A percentile compares a stretch with the other conserved stretches of the same genome.
Conservation (phyloP, 2,888 invertebrate species). For the Heliconius erato region DNA sequence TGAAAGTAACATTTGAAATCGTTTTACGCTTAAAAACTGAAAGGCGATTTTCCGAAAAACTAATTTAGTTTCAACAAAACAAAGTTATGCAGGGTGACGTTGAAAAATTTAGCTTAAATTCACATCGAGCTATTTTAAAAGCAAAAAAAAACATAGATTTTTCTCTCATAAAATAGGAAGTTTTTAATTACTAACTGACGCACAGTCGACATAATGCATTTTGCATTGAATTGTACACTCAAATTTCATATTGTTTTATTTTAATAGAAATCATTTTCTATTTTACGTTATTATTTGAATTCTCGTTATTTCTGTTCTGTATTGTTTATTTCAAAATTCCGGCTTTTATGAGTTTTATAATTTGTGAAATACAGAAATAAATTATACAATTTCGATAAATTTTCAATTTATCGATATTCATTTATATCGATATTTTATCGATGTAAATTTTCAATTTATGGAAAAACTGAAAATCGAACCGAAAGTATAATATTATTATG, state of each 20-base stretch:
- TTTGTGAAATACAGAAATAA: too few relatives aligned
- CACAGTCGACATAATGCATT: slow-evolving; percentile 15
- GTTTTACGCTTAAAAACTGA: neutral
- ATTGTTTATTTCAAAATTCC: too few relatives aligned
- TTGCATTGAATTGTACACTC: neutral
- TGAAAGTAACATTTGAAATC: neutral
- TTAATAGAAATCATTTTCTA: neutral
- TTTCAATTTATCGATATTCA: too few relatives aligned
- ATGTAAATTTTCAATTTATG: too few relatives aligned
- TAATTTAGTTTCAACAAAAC: slow-evolving; percentile 35
- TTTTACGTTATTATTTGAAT: too few relatives aligned
- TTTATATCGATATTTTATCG: too few relatives aligned
- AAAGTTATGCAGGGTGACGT: slow-evolving; percentile 31
- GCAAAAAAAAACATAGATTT: slow-evolving; percentile 35
- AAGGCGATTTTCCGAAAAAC: slow-evolving; percentile 19
- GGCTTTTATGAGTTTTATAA: too few relatives aligned
- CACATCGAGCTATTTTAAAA: slow-evolving; percentile 27
- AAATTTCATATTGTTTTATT: neutral
- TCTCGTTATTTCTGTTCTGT: too few relatives aligned
- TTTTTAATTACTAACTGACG: slow-evolving; percentile 32
- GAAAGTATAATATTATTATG: too few relatives aligned
- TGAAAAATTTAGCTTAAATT: slow-evolving; percentile 29
- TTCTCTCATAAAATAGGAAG: slow-evolving; percentile 19
- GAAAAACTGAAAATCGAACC: too few relatives aligned
- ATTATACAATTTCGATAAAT: too few relatives aligned